Percentiles rank a stretch among this genome's conserved stretches.
Conservation (phyloP, 35 echinoderm and acorn worm genomes). For the Apostichopus japonicus region DNA sequence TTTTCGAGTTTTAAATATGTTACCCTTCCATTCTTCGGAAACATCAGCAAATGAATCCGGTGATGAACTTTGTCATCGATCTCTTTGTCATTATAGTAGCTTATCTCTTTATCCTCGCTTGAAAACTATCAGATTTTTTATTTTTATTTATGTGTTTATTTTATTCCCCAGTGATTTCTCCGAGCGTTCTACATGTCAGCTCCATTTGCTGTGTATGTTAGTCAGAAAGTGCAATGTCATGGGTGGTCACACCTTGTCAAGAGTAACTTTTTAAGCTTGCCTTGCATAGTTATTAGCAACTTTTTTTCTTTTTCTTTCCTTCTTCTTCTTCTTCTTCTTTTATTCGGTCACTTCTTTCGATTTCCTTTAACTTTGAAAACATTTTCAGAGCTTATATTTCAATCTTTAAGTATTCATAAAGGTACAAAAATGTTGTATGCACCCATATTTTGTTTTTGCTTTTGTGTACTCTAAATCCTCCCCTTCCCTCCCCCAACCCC, state of each 20-base stretch:
- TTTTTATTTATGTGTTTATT: too few relatives aligned
- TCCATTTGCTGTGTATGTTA: neutral
- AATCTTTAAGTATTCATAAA: constrained; percentile 50
- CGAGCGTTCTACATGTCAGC: too few relatives aligned
- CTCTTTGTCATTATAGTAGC: too few relatives aligned
- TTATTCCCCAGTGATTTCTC: too few relatives aligned
- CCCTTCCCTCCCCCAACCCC: neutral
- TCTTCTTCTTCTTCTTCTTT: neutral
- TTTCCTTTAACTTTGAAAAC: neutral
- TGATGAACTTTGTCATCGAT: too few relatives aligned
- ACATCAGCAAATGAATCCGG: too few relatives aligned
- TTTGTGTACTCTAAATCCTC: constrained; percentile 24
- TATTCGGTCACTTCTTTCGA: neutral
- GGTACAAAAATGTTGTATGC: constrained; percentile 28
- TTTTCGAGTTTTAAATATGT: too few relatives aligned
- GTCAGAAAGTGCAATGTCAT: constrained; percentile 26
- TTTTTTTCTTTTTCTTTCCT: constrained; percentile 12
- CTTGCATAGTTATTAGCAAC: constrained; percentile 5
- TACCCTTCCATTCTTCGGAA: too few relatives aligned
- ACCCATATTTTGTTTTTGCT: constrained; percentile 3
- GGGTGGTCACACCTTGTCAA: constrained; percentile 38
- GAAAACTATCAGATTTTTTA: too few relatives aligned
- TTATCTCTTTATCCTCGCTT: too few relatives aligned
- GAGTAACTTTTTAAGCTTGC: constrained; percentile 43
- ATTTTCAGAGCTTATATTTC: constrained; percentile 46